Evolutionary conservation across 1,140 invertebrate species (phyloP), one percentile per base, ranked within the genome.

Genomic region (Epicauta chinensis): DNA sequence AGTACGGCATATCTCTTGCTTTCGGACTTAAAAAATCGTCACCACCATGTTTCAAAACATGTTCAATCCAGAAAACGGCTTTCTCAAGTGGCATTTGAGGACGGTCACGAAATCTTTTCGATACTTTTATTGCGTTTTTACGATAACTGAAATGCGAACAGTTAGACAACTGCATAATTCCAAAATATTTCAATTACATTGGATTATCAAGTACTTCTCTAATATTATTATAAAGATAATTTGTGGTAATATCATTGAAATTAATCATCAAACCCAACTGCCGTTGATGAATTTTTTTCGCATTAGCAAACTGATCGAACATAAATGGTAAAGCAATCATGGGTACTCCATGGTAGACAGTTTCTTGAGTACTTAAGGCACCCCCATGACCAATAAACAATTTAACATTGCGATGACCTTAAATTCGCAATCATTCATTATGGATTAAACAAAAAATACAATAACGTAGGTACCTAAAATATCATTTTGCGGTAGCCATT

Each of bases 21-120:
- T n/a, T n/a, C n/a, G n/a, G n/a, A 3, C 7, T 30, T 31, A 49
- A 49, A 13, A 49, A 40, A 15, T 40, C 16, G 9, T 16, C 36
- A 3, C 37, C 36, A 59, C 77, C 78, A 54, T 83, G 78, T 34
- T 79, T 70, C 2, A 82, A 67, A 1, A 81, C 79, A 51, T 82
- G 82, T 66, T 83, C 81, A 0, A 76, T 80, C 81, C 81, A 83
- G 61, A 81, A 82, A 4, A 82, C 69, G 1, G 79, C 80, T 41
- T 75, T 73, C 34, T 81, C 77, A 16, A 81, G 47, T 0, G 81
- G 79, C n/a, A 75, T 72, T 45, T 79, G 73, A 32, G 75, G 76
- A 55, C 80, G 79, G 62, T 83, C 81, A 30, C 74, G 65, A 42
- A 52, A 48, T 23, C 16, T 13, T 10, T 15, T 11, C 7, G 53